A percentile compares a stretch with the other conserved stretches of the same genome.
Evolutionary conservation across 2,888 invertebrate genomes (phyloP).

Genomic region (Formica aserva): DNA sequence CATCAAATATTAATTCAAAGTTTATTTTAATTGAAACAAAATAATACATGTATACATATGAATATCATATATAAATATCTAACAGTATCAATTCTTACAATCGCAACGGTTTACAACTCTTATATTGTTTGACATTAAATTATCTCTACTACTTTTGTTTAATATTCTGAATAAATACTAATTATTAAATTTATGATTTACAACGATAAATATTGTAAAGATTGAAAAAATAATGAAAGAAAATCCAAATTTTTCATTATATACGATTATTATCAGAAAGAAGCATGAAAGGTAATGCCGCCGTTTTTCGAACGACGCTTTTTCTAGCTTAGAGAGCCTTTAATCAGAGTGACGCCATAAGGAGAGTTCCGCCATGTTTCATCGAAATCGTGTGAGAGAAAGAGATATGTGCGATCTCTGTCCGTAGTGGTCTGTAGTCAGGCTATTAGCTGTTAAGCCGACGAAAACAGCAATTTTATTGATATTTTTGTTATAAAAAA

Average conservation of each 20-base stretch:
- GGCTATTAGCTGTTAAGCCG: no score
- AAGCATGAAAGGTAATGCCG: no score
- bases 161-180: background rate
- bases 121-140: background rate
- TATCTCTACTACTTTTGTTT: background rate
- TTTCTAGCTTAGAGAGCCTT: no score
- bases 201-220: background rate
- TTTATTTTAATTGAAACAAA: slow-evolving; percentile 25
- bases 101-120: background rate
- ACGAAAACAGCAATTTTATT: no score
- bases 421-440: background rate
- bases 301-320: no score
- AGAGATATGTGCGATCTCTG: background rate
- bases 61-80: background rate
- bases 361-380: background rate
- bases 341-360: background rate
- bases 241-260: background rate
- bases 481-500: background rate
- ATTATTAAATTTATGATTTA: background rate
- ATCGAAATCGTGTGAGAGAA: background rate
- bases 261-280: background rate
- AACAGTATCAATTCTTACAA: background rate
- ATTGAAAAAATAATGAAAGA: background rate
- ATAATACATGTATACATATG: background rate
- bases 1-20: background rate